These are phyloP conservation scores for Trachemys scripta DNA, from an alignment of 2,113 vertebrate species.

Conservation along the genomic window DNA sequence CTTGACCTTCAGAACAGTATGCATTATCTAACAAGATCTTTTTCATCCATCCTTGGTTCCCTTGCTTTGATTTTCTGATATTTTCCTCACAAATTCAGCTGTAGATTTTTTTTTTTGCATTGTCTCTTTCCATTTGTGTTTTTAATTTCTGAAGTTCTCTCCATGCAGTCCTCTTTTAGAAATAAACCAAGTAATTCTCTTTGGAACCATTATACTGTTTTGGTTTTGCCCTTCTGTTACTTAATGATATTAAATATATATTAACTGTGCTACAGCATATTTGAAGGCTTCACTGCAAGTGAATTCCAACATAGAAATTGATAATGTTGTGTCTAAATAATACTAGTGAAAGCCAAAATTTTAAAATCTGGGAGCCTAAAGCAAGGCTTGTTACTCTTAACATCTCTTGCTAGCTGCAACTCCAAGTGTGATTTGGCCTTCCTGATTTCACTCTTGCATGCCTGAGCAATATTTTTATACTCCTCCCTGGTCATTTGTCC, in stretches of 20 bases:
- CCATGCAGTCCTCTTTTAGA: background rate
- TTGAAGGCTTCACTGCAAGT: background rate
- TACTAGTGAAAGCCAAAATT: background rate
- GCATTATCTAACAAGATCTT: background rate
- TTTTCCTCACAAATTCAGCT: background rate
- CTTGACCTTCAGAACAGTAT: background rate
- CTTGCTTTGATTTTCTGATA: background rate
- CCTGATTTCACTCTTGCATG: too few species aligned
- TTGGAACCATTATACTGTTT: background rate
- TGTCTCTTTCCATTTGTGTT: background rate
- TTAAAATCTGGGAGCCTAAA: background rate
- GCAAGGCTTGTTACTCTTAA: background rate
- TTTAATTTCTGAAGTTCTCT: background rate
- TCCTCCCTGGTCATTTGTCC: too few species aligned
- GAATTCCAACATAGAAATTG: background rate
- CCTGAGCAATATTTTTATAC: too few species aligned
- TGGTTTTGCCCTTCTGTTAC: background rate
- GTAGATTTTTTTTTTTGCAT: background rate
- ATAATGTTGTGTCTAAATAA: slow-evolving; percentile 12
- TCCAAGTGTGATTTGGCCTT: too few species aligned
- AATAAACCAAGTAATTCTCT: background rate
- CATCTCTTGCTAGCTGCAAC: too few species aligned
- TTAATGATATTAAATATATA: background rate
- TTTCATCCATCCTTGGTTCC: background rate
- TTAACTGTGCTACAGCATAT: background rate